Evolutionary conservation across 2,797 vertebrate genomes (phyloP), one percentile per base, ranked within the genome.

Genomic region (Eulemur coronatus): DNA sequence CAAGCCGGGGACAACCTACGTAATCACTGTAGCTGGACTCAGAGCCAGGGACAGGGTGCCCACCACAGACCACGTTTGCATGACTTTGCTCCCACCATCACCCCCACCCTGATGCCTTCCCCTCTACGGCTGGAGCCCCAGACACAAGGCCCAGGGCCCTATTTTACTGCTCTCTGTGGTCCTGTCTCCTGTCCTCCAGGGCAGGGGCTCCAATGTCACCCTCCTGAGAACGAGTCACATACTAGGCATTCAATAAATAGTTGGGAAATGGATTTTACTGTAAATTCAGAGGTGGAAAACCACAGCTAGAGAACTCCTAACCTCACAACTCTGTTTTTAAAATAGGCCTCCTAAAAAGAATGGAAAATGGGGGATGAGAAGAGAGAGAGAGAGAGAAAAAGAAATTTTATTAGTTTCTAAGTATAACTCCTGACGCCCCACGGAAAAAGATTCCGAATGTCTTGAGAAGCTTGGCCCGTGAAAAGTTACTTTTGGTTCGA

Each of bases 331-430:
- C 91, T 94, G 84, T 93, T 98, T 98, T 98, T 96, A 94, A 93
- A 96, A 95, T 48, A 97, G 80, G 24, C 22, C 90, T 97, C 93
- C 94, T 89, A 79, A 95, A 65, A 84, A 95, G 70, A 95, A 73
- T 24, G 96, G 89, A 97, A 96, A 97, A 96, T 79, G 67, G 78
- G 26, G 92, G 82, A 28, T 2, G 65, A 79, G 93, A 84, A 73
- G 38, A n/a, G 6, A 96, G 26, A 15, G 33, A 69, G 43, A 79
- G 26, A 13, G 33, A 69, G 26, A 79, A 35, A 94, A 90, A 91
- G 52, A 94, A 91, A 94, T 33, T 86, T 95, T 75, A 97, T 97
- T 96, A 89, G 95, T 98, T 98, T 98, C 98, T 98, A 98, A 98
- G 98, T 98, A 98, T 97, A 98, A 97, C 95, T 96, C 97, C 98